Conservation (phyloP, 2,797 vertebrate genomes). For the Phoeniculus purpureus region DNA sequence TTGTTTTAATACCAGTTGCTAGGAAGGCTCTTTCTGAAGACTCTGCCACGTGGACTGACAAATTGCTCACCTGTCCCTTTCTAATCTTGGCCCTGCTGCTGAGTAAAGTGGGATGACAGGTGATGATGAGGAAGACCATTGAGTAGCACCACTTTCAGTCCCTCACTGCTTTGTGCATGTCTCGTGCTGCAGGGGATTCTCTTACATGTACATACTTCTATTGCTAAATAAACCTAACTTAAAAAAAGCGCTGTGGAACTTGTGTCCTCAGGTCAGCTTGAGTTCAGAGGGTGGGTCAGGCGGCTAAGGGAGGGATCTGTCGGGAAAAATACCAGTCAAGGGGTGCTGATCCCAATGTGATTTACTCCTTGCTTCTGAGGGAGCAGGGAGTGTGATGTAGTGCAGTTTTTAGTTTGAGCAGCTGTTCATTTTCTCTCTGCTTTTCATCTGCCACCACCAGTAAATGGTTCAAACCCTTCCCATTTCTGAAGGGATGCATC, state of each 20-base stretch:
- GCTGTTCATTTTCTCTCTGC: slow-evolving; percentile 40
- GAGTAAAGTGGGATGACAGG: slow-evolving; percentile 72
- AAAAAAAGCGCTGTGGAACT: slow-evolving; percentile 66
- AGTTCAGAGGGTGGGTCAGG: neutral
- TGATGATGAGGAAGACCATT: slow-evolving; percentile 71
- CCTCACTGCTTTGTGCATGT: slow-evolving; percentile 80
- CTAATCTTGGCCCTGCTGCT: slow-evolving; percentile 63
- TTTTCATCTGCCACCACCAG: slow-evolving; percentile 27
- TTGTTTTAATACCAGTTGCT: slow-evolving; percentile 83
- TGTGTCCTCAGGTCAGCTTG: neutral
- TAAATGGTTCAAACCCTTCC: slow-evolving; percentile 23
- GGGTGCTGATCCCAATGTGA: slow-evolving; percentile 10
- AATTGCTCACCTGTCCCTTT: slow-evolving; percentile 62
- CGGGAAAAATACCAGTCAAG: neutral
- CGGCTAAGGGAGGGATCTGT: neutral
- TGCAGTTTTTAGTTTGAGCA: slow-evolving; percentile 58
- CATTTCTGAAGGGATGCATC: neutral
- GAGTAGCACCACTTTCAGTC: slow-evolving; percentile 69
- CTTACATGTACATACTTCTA: slow-evolving; percentile 82
- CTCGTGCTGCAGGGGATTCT: slow-evolving; percentile 80
- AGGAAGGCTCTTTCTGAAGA: slow-evolving; percentile 49
- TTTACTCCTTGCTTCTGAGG: slow-evolving; percentile 21
- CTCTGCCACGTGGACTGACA: slow-evolving; percentile 69
- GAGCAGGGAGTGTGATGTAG: neutral
- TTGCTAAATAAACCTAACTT: slow-evolving; percentile 84